A percentile compares a stretch with the other conserved stretches of the same genome.
Conservation (phyloP, 2,888 invertebrate species). For the Clivina fossor region DNA sequence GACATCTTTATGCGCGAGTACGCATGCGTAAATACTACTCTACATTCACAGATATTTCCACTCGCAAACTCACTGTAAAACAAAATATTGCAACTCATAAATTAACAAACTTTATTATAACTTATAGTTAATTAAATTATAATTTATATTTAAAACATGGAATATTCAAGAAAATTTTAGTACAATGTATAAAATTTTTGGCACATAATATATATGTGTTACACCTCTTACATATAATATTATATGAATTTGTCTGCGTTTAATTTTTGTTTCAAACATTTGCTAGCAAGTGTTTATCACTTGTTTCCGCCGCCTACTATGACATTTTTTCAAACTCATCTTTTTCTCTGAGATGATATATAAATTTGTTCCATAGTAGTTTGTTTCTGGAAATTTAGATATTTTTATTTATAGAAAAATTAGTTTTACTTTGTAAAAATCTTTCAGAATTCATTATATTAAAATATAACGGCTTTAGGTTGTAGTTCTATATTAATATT, state of each 20-base stretch:
- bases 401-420: no score
- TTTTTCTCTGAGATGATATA: slow-evolving; percentile 31
- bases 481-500: no score
- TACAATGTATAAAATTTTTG: background rate
- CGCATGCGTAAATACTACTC: no score
- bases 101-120: no score
- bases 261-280: slow-evolving; percentile 27
- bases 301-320: slow-evolving; percentile 30
- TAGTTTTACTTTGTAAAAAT: no score
- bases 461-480: no score
- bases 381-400: slow-evolving; percentile 28
- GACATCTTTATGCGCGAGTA: no score
- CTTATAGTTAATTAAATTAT: background rate
- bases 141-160: background rate
- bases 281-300: slow-evolving; percentile 25
- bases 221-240: no score
- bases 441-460: no score
- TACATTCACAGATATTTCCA: no score
- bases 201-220: background rate
- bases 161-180: background rate
- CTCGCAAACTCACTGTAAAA: background rate
- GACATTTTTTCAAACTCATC: slow-evolving; percentile 23
- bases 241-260: no score
- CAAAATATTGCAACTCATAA: slow-evolving; percentile 2
- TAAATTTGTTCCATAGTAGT: slow-evolving; percentile 27